Evolutionary conservation across 2,113 vertebrate species (phyloP).

Genomic region (Nesoenas mayeri): DNA sequence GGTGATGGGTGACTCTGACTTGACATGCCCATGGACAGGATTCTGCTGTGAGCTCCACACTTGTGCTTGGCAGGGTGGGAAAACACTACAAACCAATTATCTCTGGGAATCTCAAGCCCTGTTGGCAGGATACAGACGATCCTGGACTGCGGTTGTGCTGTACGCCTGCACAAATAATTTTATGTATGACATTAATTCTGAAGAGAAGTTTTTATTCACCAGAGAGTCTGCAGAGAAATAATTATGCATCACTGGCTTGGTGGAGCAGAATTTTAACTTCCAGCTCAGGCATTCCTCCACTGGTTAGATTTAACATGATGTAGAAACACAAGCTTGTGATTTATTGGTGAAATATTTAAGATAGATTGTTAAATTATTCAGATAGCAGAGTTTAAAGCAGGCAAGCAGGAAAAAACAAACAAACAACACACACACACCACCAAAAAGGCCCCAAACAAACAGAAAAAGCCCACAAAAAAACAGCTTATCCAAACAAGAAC

Average conservation of each 20-base stretch:
- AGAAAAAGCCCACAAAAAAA: too few relatives aligned
- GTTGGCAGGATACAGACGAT: neutral
- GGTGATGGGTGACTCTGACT: rapidly evolving
- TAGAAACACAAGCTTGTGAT: slow-evolving; percentile 39
- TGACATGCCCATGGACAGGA: rapidly evolving
- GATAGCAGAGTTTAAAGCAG: slow-evolving; percentile 17
- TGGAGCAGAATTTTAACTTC: slow-evolving; percentile 51
- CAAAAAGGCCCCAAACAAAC: too few relatives aligned
- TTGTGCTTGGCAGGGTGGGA: neutral
- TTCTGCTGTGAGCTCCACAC: neutral
- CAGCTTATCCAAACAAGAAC: neutral
- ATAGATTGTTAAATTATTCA: slow-evolving; percentile 45
- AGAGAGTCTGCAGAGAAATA: neutral
- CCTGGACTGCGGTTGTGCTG: rapidly evolving
- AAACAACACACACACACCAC: too few relatives aligned
- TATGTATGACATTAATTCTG: slow-evolving; percentile 11
- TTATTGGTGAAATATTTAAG: slow-evolving; percentile 66
- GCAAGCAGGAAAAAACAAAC: neutral
- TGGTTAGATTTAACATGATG: slow-evolving; percentile 52
- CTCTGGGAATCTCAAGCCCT: neutral
- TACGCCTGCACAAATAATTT: neutral
- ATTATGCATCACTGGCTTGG: neutral
- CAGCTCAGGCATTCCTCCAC: neutral
- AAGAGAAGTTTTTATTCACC: slow-evolving; percentile 24
- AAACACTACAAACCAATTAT: neutral